Percentiles rank a stretch among this genome's conserved stretches.
These are phyloP conservation scores for Chromis chromis DNA, from an alignment of 2,797 vertebrate genomes.

Conservation along the genomic window DNA sequence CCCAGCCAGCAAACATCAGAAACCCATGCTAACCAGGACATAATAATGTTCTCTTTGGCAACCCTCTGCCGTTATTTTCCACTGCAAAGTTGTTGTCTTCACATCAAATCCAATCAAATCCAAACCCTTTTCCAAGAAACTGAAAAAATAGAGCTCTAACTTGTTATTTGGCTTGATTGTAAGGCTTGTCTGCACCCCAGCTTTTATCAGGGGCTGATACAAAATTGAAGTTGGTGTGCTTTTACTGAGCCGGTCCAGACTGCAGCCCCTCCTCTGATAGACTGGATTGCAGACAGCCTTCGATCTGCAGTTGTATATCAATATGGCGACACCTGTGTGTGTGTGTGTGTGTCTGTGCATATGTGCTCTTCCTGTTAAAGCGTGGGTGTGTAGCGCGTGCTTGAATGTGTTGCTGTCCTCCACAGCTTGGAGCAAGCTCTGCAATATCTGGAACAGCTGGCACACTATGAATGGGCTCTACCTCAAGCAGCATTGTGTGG, in stretches of 20 bases:
- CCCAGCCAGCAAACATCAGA: constrained; percentile 22
- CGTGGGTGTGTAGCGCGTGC: constrained; percentile 27
- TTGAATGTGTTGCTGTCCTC: constrained; percentile 17
- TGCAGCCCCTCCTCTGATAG: constrained; percentile 50
- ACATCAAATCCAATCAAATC: constrained; percentile 25
- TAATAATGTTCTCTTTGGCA: constrained; percentile 3
- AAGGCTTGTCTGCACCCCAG: constrained; percentile 35
- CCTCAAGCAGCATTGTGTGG: constrained; percentile 11
- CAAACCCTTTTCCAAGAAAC: constrained; percentile 17
- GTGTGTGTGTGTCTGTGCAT: neutral
- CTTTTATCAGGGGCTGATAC: constrained; percentile 29
- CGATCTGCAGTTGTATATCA: constrained; percentile 46
- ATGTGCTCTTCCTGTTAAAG: constrained; percentile 1
- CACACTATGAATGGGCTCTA: constrained; percentile 27
- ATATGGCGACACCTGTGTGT: constrained; percentile 45
- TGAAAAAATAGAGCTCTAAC: constrained; percentile 24
- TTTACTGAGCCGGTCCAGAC: constrained; percentile 45
- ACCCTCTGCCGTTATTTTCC: constrained; percentile 33
- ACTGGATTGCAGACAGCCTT: constrained; percentile 51
- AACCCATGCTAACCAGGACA: neutral
- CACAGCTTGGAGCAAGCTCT: constrained; percentile 4
- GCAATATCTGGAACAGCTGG: constrained; percentile 44
- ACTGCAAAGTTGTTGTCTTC: constrained; percentile 40
- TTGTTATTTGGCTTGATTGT: constrained; percentile 27
- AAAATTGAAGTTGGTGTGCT: constrained; percentile 40